Evolutionary conservation across 2,888 invertebrate genomes (phyloP), one percentile per base, ranked within the genome.

Genomic region (Yponomeuta evonymella): DNA sequence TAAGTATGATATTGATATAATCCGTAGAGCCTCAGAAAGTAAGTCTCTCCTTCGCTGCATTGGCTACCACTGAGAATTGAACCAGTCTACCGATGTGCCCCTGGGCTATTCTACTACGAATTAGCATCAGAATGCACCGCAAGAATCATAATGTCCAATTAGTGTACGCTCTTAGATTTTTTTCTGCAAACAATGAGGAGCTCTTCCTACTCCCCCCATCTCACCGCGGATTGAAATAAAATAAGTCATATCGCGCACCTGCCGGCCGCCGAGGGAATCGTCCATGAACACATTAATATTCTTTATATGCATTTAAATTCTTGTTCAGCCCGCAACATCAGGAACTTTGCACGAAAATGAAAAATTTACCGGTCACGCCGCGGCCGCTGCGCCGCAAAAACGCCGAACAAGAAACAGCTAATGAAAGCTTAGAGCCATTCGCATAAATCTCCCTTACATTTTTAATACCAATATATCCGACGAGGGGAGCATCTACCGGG

Each of bases 381-480:
- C 86, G 83, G 90, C 89, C 87, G 87, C 86, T 83, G 85, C 86
- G 88, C 90, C 90, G 88, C 90, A 87, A 84, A 86, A 90, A 88
- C 88, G 86, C 86, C 86, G 87, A 88, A 82, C 85, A 90, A 91
- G 90, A 87, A 90, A 88, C 86, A 87, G 87, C 90, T 91, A 92
- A 92, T 92, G 92, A 92, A 92, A 92, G 92, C 92, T 91, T 89
- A 92, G 88, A 91, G 90, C 91, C 87, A 91, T 92, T 90, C 91
- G 88, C 91, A 92, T 92, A 92, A 92, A 92, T 92, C 92, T 91
- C 87, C 88, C 85, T 92, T 92, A 91, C 92, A 92, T 92, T 92
- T 92, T 92, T 92, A 92, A 92, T 92, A 92, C 91, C 91, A 90
- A 92, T 92, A 92, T 89, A 90, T 89, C 88, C 86, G 81, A 89